Conservation (phyloP, 2,797 vertebrate genomes). For the Gadopsis bispinosus region DNA sequence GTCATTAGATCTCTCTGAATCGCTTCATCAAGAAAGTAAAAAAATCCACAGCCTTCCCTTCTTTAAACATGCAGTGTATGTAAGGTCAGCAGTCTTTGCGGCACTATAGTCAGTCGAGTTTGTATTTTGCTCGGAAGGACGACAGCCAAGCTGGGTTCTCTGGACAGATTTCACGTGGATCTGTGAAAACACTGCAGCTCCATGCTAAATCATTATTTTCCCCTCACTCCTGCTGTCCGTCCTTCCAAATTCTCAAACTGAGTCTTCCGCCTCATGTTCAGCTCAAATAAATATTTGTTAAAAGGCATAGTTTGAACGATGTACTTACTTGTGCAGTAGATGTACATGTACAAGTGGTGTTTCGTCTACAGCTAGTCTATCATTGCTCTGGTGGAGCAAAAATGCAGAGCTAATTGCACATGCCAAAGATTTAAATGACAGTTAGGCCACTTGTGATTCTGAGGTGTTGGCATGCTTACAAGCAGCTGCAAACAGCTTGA, state of each 20-base stretch:
- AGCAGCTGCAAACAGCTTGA: slow-evolving; percentile 28
- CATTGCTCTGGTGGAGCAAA: slow-evolving; percentile 6
- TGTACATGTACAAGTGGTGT: neutral
- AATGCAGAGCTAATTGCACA: slow-evolving; percentile 40
- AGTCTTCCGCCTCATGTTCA: slow-evolving; percentile 31
- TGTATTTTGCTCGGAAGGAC: slow-evolving; percentile 16
- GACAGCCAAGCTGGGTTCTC: slow-evolving; percentile 25
- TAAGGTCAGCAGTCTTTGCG: neutral
- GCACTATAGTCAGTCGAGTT: slow-evolving; percentile 19
- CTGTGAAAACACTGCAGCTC: slow-evolving; percentile 63
- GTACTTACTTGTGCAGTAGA: neutral
- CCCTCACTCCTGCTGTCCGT: slow-evolving; percentile 8
- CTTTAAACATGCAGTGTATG: neutral
- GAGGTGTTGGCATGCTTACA: slow-evolving; percentile 30
- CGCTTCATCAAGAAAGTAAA: neutral
- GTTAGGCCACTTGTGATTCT: slow-evolving; percentile 12
- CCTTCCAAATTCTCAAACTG: slow-evolving; percentile 19
- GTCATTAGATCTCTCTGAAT: neutral
- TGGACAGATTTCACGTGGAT: slow-evolving; percentile 49
- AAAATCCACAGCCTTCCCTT: slow-evolving; percentile 13
- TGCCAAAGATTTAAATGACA: slow-evolving; percentile 48
- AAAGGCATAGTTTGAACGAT: neutral
- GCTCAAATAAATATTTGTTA: slow-evolving; percentile 33
- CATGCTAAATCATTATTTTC: slow-evolving; percentile 31
- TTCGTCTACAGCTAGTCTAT: slow-evolving; percentile 8